Base-by-base conservation (phyloP, 2,888 invertebrate genomes). In the Pachycephus smyrnensis region DNA sequence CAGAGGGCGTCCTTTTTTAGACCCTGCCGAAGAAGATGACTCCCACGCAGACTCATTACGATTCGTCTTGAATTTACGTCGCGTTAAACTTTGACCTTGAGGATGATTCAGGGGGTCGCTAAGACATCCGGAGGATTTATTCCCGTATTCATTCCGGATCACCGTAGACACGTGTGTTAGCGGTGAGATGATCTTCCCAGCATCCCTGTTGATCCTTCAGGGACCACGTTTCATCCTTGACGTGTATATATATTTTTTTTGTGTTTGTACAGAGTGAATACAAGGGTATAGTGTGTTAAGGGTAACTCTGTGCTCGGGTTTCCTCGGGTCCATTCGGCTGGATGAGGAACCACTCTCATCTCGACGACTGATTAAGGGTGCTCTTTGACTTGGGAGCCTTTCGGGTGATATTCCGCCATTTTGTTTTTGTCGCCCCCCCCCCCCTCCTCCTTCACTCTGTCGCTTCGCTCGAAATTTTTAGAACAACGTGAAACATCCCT, bases 271-370 rank as follows among this genome's bases (percentile, higher is more conserved):
- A 37, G 37, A 37, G 37, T 37, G 15, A 37, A 37, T 37, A 37
- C 12, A 15, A 12, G 37, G 37, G 4, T 37, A 37, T 37, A 37
- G 37, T 40, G 4, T 40, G 15, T 40, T 15, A 40, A 6, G 40
- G 40, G 1, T 40, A 40, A 55, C 23, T 55, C 55, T 55, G 9
- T 55, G 9, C 23, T 55, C 23, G 55, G 23, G 9, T 55, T 55
- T 55, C 23, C 23, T 55, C 55, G 55, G 55, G 55, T 55, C 55
- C 55, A 55, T 55, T 55, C 23, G 23, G 15, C 55, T 23, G 55
- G n/a, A 69, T 33, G 40, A 68, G 1, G 32, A 77, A 36, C 69
- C 35, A 75, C 71, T 77, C 71, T 74, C 75, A 75, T 75, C 35
- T 30, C 71, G 23, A 6, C 23, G 33, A 1, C 23, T 31, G 30